Evolutionary conservation across 1,140 invertebrate genomes (phyloP), one percentile per base, ranked within the genome.

Genomic region (Chlorops oryzae): DNA sequence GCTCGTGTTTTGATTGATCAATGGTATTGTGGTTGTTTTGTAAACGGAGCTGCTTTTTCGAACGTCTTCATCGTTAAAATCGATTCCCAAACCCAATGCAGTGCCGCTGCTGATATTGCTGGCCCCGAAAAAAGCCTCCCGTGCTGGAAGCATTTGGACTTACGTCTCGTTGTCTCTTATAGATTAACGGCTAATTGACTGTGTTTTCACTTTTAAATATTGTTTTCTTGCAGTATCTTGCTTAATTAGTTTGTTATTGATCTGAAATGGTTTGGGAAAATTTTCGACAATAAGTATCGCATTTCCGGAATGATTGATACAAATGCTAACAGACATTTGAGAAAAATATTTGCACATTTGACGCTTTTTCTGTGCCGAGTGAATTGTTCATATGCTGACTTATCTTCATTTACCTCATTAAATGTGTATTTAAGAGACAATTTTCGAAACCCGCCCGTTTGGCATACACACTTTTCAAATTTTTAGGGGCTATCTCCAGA

Each of bases 11-110:
- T 32, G 28, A 43, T 32, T 60, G 18, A 41, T 53, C 56, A 70
- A 50, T 35, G 67, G 62, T 54, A 63, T 62, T 44, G 66, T 70
- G 42, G 67, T 70, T 40, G 54, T 17, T 52, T 65, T 67, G 45
- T 66, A 67, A 3, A 67, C 63, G 21, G 51, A 38, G 5, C 59
- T 59, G 34, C 58, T 49, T 10, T 50, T 35, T 37, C 38, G 42
- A 9, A 50, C 49, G 20, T 49, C 44, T 38, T 42, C 53, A 21
- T 60, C 62, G 0, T 52, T 56, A 18, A 65, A 52, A 42, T 63
- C 62, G 15, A 69, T 62, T 37, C 65, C 61, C 13, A 69, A 43
- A 4, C 65, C 65, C 4, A 69, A 32, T 34, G 54, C 62, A 3
- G 51, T 37, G 9, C n/a, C n/a, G n/a, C n/a, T n/a, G 37, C 15